Percentiles rank a stretch among this genome's conserved stretches.
Conservation (phyloP, 1,140 invertebrate genomes). For the Sinella curviseta region DNA sequence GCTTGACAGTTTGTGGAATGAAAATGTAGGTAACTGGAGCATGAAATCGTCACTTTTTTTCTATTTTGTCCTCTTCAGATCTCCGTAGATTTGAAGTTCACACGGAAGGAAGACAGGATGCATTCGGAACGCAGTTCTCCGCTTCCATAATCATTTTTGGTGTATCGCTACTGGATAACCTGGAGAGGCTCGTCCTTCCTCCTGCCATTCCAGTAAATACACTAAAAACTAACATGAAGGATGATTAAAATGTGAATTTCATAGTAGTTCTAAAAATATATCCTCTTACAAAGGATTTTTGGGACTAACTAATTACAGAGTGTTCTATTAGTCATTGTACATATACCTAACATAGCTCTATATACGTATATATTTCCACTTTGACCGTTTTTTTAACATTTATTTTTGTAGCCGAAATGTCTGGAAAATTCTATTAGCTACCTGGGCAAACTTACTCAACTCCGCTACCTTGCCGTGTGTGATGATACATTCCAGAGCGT, state of each 20-base stretch:
- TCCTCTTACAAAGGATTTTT: neutral
- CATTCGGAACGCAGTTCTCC: slow-evolving; percentile 30
- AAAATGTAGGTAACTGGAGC: neutral
- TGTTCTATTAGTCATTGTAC: no score
- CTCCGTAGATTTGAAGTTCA: slow-evolving; percentile 30
- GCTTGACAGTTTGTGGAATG: no score
- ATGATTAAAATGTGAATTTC: neutral
- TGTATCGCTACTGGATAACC: slow-evolving; percentile 18
- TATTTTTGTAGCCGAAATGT: slow-evolving; percentile 31
- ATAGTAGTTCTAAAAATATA: neutral
- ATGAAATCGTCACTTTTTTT: neutral
- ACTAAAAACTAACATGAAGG: neutral
- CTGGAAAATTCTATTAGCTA: slow-evolving; percentile 34
- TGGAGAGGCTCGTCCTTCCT: slow-evolving; percentile 30
- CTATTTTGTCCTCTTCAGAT: slow-evolving; percentile 8
- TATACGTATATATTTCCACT: no score
- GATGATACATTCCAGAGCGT: slow-evolving; percentile 35
- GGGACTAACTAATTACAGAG: no score
- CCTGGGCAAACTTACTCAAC: slow-evolving; percentile 18
- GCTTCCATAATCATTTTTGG: slow-evolving; percentile 31
- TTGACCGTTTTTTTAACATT: neutral
- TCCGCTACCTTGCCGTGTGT: slow-evolving; percentile 26
- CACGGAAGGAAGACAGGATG: slow-evolving; percentile 26
- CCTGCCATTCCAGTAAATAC: slow-evolving; percentile 33
- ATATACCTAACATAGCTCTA: no score